Evolutionary conservation across 2,797 vertebrate species (phyloP).

Genomic region (Lophius americanus): DNA sequence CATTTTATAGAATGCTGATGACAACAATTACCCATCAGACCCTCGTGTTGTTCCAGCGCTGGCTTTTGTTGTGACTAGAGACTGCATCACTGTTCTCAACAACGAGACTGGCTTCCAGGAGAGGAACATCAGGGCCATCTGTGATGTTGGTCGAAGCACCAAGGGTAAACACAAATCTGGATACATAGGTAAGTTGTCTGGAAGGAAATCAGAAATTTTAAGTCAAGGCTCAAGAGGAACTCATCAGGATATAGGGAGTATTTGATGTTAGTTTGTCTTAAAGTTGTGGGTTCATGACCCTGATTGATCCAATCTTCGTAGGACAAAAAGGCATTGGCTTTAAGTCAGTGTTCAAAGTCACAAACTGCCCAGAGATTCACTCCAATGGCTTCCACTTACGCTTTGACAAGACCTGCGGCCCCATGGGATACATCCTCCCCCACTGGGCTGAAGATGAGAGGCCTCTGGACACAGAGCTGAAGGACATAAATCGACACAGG

Average conservation of each 20-base stretch:
- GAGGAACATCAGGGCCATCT: conserved; percentile 81
- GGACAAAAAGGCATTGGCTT: conserved; percentile 88
- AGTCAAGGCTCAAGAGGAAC: not conserved
- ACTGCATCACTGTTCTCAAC: conserved; percentile 82
- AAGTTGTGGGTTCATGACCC: too few species aligned
- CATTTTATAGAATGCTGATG: conserved; percentile 81
- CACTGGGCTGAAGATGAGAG: conserved; percentile 80
- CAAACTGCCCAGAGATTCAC: conserved; percentile 85
- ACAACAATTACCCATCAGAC: conserved; percentile 78
- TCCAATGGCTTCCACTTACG: conserved; percentile 84
- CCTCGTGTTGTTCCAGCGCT: conserved; percentile 64
- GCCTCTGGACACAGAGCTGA: conserved; percentile 55
- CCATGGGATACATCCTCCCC: conserved; percentile 87
- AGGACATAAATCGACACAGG: conserved; percentile 66
- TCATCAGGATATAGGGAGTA: not conserved
- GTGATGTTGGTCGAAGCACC: conserved; percentile 85
- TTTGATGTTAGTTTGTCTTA: not conserved
- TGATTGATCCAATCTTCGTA: conserved; percentile 32
- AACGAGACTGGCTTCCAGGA: conserved; percentile 84
- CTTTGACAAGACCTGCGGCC: conserved; percentile 82
- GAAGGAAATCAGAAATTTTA: not conserved
- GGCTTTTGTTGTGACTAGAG: conserved; percentile 81
- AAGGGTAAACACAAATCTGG: conserved; percentile 86
- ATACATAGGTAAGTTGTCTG: conserved; percentile 78
- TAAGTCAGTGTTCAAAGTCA: conserved; percentile 87